phyloP scores from a whole-genome alignment of 2,888 invertebrate species.

The Netelia melanura region DNA sequence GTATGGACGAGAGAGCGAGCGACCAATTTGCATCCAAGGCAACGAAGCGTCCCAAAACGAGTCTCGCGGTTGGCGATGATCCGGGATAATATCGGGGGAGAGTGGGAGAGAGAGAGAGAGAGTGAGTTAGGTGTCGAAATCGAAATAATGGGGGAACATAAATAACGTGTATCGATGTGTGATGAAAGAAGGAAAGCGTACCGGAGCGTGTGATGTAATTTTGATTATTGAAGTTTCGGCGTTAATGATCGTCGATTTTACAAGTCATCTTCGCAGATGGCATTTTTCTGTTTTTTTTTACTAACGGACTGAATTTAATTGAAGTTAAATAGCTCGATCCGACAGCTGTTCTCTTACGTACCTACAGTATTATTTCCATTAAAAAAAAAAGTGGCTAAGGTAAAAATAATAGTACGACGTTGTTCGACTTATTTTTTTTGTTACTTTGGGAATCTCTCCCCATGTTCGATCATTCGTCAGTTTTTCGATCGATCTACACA shows the following conservation, averaged over 20 bases:
- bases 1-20: conserved; percentile 21
- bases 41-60: conserved; percentile 9
- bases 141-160: conserved; percentile 8
- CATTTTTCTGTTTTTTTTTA: not conserved
- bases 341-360: no score
- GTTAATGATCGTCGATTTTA: not conserved
- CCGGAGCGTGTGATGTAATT: not conserved
- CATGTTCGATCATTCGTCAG: no score
- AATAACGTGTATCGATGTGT: conserved; percentile 8
- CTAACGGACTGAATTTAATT: not conserved
- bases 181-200: not conserved
- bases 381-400: no score
- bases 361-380: no score
- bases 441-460: no score
- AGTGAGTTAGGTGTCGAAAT: not conserved
- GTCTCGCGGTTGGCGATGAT: not conserved
- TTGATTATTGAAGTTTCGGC: not conserved
- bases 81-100: not conserved
- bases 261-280: not conserved
- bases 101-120: not conserved
- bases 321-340: not conserved
- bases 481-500: no score
- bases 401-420: no score
- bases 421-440: no score
- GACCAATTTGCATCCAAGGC: conserved; percentile 46